Percentiles rank a stretch among this genome's conserved stretches.
Evolutionary conservation across 1,140 invertebrate species (phyloP).

Genomic region (Cherax quadricarinatus): DNA sequence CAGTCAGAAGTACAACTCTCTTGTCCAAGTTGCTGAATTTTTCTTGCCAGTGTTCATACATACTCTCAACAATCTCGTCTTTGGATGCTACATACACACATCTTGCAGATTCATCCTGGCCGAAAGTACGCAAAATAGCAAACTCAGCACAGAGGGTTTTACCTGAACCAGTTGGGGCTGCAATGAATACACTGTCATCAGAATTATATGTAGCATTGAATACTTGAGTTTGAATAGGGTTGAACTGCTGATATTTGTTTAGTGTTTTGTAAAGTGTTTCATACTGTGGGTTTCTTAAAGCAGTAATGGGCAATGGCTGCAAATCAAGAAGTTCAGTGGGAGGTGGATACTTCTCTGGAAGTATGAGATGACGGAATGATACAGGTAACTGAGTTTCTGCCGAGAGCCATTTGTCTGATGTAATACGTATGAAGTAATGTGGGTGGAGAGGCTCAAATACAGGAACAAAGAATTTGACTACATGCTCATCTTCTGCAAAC

Average conservation of each 20-base stretch:
- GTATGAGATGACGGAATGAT: slow-evolving; percentile 96
- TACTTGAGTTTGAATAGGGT: slow-evolving; percentile 99
- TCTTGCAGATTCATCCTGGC: slow-evolving; percentile 80
- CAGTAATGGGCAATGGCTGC: slow-evolving; percentile 93
- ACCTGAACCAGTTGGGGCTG: slow-evolving; percentile 97
- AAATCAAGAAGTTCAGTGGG: slow-evolving; percentile 98
- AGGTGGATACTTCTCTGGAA: slow-evolving; percentile 98
- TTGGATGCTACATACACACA: slow-evolving; percentile 97
- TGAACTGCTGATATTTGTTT: slow-evolving; percentile 92
- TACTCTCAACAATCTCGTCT: slow-evolving; percentile 93
- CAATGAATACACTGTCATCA: slow-evolving; percentile 99
- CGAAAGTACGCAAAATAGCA: slow-evolving; percentile 93
- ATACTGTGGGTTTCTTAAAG: slow-evolving; percentile 87
- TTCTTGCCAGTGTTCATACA: slow-evolving; percentile 93
- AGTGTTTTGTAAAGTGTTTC: slow-evolving; percentile 89
- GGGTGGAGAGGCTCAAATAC: slow-evolving; percentile 98
- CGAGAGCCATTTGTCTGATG: slow-evolving; percentile 87
- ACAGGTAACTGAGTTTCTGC: slow-evolving; percentile 98
- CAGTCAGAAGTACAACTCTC: slow-evolving; percentile 91
- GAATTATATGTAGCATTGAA: slow-evolving; percentile 99
- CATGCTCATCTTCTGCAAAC: slow-evolving; percentile 95
- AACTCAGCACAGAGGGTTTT: slow-evolving; percentile 99
- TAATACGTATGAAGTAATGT: slow-evolving; percentile 92
- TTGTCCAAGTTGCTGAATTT: slow-evolving; percentile 92
- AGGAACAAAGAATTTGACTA: slow-evolving; percentile 98